Conservation (phyloP, 1,140 invertebrate species). For the Chrysopa pallens region DNA sequence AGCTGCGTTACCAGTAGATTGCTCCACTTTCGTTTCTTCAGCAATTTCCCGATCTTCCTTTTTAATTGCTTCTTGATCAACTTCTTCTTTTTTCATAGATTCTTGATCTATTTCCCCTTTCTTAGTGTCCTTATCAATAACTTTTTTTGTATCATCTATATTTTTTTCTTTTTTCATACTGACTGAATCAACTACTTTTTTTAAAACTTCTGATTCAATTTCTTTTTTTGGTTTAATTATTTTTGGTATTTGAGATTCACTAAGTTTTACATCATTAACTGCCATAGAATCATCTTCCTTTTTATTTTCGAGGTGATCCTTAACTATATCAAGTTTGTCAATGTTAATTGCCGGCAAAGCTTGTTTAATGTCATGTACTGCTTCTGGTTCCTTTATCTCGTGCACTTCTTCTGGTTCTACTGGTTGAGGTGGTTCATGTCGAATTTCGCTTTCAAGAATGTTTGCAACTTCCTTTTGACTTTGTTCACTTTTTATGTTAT, state of each 20-base stretch:
- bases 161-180: slow-evolving; percentile 33
- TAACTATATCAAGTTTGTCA: neutral
- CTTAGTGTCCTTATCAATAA: neutral
- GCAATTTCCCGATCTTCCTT: neutral
- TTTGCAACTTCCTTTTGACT: slow-evolving; percentile 7
- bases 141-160: too few species aligned
- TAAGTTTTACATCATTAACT: slow-evolving; percentile 6
- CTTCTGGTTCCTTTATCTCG: slow-evolving; percentile 9
- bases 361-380: slow-evolving; percentile 2
- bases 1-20: neutral
- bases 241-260: slow-evolving; percentile 4
- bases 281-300: neutral
- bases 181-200: slow-evolving; percentile 21
- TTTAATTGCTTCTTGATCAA: neutral
- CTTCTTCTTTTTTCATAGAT: neutral
- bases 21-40: neutral
- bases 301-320: slow-evolving; percentile 5
- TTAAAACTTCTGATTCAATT: slow-evolving; percentile 16
- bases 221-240: slow-evolving; percentile 6
- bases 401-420: slow-evolving; percentile 7
- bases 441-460: slow-evolving; percentile 6
- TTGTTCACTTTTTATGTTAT: slow-evolving; percentile 10
- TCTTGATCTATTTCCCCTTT: neutral
- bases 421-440: slow-evolving; percentile 9
- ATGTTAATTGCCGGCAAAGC: neutral